phyloP scores from a whole-genome alignment of 2,797 vertebrate genomes.

The Staurois parvus region DNA sequence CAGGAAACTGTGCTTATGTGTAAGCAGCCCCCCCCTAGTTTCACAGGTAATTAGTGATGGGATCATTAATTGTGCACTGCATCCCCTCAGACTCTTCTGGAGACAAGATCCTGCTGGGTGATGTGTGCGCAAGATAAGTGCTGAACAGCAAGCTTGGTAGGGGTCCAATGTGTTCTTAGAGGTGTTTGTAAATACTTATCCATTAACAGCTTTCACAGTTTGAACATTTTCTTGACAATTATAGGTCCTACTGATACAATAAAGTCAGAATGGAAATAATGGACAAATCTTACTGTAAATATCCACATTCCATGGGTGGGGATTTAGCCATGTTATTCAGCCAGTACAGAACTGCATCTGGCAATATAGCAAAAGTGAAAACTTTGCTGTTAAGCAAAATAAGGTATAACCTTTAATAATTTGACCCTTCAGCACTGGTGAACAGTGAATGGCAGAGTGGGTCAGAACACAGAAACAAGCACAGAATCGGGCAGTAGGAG shows the following conservation, averaged over 20 bases:
- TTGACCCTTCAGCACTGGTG: too few relatives aligned
- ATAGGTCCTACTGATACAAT: background rate
- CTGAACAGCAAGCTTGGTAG: constrained; percentile 29
- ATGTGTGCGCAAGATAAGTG: constrained; percentile 52
- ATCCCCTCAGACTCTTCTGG: constrained; percentile 58
- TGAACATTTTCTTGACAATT: constrained; percentile 21
- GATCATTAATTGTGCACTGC: constrained; percentile 59
- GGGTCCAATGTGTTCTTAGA: constrained; percentile 22
- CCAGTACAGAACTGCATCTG: too few relatives aligned
- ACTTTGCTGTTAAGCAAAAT: too few relatives aligned
- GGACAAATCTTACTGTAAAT: background rate
- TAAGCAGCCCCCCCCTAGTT: constrained; percentile 3
- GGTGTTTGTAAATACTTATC: constrained; percentile 41
- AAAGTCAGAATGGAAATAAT: background rate
- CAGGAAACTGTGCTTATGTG: constrained; percentile 44
- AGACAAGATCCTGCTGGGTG: constrained; percentile 57
- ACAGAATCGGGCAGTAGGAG: too few relatives aligned
- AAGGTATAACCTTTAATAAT: too few relatives aligned
- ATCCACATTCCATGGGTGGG: background rate
- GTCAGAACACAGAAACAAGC: too few relatives aligned
- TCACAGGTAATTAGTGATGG: constrained; percentile 56
- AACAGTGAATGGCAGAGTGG: too few relatives aligned
- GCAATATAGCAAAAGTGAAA: too few relatives aligned
- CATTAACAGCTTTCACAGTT: constrained; percentile 35
- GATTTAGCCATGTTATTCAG: too few relatives aligned